Conservation (phyloP, 2,888 invertebrate species). For the Oscheius myriophilus region DNA sequence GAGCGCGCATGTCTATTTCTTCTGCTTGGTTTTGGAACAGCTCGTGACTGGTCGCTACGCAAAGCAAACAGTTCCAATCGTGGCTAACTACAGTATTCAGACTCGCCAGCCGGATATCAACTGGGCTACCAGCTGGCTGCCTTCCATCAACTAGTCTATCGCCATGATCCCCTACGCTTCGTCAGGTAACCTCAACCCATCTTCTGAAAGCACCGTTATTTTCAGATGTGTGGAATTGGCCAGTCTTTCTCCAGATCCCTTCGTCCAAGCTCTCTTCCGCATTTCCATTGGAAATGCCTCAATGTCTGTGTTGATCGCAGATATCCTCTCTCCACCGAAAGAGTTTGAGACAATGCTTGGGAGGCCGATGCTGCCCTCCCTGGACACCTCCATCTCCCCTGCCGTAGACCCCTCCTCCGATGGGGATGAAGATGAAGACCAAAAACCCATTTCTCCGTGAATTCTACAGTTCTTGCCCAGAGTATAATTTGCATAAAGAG, state of each 20-base stretch:
- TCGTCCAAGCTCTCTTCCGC: slow-evolving; percentile 53
- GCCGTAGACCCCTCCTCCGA: not conserved
- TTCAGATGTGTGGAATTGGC: slow-evolving; percentile 39
- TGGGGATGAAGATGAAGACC: slow-evolving; percentile 4
- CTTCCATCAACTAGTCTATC: slow-evolving; percentile 50
- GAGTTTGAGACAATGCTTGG: slow-evolving; percentile 22
- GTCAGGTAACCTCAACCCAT: slow-evolving; percentile 35
- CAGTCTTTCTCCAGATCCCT: slow-evolving; percentile 23
- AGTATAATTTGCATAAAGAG: too few species aligned
- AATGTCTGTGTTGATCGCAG: slow-evolving; percentile 50
- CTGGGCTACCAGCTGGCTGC: slow-evolving; percentile 54
- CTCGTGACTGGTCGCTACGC: not conserved
- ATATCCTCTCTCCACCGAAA: slow-evolving; percentile 43
- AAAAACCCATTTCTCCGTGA: slow-evolving; percentile 17
- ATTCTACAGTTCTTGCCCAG: too few species aligned
- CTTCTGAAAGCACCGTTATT: not conserved
- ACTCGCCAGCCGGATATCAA: slow-evolving; percentile 38
- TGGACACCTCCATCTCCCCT: not conserved
- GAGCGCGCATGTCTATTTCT: too few species aligned
- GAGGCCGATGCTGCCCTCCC: not conserved
- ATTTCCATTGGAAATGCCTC: slow-evolving; percentile 52
- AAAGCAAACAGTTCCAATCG: too few species aligned
- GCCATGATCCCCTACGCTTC: slow-evolving; percentile 55
- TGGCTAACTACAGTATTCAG: slow-evolving; percentile 28
- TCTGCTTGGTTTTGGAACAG: slow-evolving; percentile 15